Base-by-base conservation (phyloP, 2,888 invertebrate species). In the Allophyes oxyacanthae region DNA sequence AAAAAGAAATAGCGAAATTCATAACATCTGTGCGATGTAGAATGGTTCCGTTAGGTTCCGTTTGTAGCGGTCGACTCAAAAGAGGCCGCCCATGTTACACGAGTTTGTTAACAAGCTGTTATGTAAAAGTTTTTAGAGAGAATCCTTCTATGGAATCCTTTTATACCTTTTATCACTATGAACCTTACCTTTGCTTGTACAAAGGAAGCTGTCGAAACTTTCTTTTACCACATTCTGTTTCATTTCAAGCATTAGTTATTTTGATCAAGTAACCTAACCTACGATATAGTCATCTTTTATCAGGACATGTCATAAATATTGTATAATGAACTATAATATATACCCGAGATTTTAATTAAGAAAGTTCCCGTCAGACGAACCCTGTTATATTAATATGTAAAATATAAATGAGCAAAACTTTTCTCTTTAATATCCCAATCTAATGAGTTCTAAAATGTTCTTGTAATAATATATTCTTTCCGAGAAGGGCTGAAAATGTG, bases 291-390 rank as follows among this genome's bases (percentile, higher is more conserved):
- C n/a, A n/a, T n/a, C n/a, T n/a, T 11, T 33, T 4, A 11, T 33
- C 7, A 11, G 7, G 2, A 36, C 8, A 33, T 8, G 7, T 28
- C 4, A 28, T 28, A 8, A 32, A 32, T 10, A n/a, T 3, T 10
- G 9, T 30, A n/a, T n/a, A 1, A 43, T 4, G 32, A 56, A 30
- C n/a, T n/a, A n/a, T n/a, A n/a, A n/a, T n/a, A n/a, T n/a, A n/a
- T n/a, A n/a, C n/a, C n/a, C 0, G 25, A 30, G 33, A 10, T 14
- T 20, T 5, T 34, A 41, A 32, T 46, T 33, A 25, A 10, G n/a
- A 33, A 32, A 42, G 54, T 62, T 63, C 30, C 34, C 11, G 15
- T 33, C n/a, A 48, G 28, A 34, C 34, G 61, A 43, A 9, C 54
- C 8, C 54, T n/a, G 28, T 2, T 52, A 2, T 46, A 7, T 25